phyloP scores from a whole-genome alignment of 2,797 vertebrate species.

The Poecilia wingei region DNA sequence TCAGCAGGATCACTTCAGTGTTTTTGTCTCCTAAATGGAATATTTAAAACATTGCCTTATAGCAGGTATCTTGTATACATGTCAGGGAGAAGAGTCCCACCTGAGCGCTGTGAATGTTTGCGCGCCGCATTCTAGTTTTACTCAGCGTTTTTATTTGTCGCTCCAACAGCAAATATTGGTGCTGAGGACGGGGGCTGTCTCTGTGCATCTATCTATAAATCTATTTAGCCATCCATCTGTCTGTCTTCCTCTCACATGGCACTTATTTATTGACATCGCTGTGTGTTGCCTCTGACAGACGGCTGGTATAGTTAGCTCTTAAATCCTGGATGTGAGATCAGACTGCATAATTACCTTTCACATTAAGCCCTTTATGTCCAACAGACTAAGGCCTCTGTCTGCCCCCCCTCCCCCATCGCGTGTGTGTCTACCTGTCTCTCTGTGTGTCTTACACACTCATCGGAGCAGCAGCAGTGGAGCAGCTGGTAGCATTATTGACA shows the following conservation, averaged over 20 bases:
- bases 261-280: constrained; percentile 78
- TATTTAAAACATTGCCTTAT: neutral
- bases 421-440: constrained; percentile 11
- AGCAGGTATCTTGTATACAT: neutral
- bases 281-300: constrained; percentile 68
- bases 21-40: neutral
- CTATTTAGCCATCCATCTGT: constrained; percentile 64
- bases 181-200: constrained; percentile 32
- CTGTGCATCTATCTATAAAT: constrained; percentile 62
- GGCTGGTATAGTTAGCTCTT: constrained; percentile 79
- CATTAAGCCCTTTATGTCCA: constrained; percentile 82
- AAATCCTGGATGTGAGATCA: constrained; percentile 83
- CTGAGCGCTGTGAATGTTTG: constrained; percentile 1
- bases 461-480: constrained; percentile 69
- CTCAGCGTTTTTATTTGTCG: constrained; percentile 31
- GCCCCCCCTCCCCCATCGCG: neutral
- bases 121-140: neutral
- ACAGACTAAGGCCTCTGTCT: constrained; percentile 69
- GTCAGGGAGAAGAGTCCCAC: neutral
- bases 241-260: constrained; percentile 59
- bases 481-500: constrained; percentile 81
- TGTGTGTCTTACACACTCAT: constrained; percentile 40
- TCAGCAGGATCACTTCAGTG: neutral
- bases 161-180: constrained; percentile 7
- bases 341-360: constrained; percentile 83